Evolutionary conservation across 92 coral and sea anemone species (phyloP).

Genomic region (Porites rus): DNA sequence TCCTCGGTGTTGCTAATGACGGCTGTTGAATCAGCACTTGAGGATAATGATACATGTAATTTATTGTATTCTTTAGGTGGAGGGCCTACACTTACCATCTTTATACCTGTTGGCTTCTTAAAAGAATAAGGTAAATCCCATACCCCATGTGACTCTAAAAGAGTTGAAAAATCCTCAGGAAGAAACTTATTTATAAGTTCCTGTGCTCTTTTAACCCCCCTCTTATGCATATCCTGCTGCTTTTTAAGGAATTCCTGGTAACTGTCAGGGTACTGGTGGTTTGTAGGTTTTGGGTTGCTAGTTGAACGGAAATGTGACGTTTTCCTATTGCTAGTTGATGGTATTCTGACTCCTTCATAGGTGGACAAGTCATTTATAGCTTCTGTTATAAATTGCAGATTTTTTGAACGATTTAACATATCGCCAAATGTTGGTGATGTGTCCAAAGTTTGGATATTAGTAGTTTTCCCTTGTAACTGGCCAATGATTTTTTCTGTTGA

Average conservation of each 20-base stretch:
- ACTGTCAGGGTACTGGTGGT: constrained; percentile 12
- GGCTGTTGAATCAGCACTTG: background rate
- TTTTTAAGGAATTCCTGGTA: constrained; percentile 26
- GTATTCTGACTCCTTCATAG: background rate
- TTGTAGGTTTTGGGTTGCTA: background rate
- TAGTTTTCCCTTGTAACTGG: constrained; percentile 46
- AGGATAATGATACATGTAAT: background rate
- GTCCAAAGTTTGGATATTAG: constrained; percentile 32
- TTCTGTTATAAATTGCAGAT: background rate
- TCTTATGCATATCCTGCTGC: background rate
- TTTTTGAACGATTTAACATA: constrained; percentile 1
- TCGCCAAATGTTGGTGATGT: constrained; percentile 45
- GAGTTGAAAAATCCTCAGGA: background rate
- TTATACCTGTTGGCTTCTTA: background rate
- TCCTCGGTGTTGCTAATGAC: background rate
- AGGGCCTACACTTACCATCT: background rate
- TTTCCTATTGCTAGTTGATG: background rate
- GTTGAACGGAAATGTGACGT: background rate
- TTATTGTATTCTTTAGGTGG: background rate
- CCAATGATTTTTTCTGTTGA: constrained; percentile 43
- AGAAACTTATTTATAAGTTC: background rate
- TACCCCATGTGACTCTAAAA: background rate
- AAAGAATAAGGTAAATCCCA: constrained; percentile 5
- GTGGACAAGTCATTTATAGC: background rate
- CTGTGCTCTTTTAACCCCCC: background rate